A percentile compares a stretch with the other conserved stretches of the same genome.
Evolutionary conservation across 2,797 vertebrate genomes (phyloP).

Genomic region (Falco berigora): DNA sequence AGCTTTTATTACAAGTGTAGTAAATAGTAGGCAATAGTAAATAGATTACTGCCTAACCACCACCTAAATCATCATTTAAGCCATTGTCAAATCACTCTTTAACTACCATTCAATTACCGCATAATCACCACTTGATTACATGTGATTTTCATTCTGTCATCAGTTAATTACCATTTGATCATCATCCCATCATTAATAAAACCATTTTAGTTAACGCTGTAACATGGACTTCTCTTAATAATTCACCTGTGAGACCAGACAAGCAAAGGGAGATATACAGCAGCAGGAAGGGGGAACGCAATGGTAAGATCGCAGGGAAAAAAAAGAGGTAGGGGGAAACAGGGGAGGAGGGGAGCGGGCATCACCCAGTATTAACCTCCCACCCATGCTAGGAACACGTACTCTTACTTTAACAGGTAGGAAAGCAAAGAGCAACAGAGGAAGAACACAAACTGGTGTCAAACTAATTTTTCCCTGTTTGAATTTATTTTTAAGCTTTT

Average conservation of each 20-base stretch:
- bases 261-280: background rate
- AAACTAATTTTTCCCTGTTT: background rate
- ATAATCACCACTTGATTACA: background rate
- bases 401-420: background rate
- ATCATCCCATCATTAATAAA: background rate
- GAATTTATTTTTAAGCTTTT: background rate
- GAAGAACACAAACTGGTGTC: background rate
- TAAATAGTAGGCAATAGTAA: too few species aligned
- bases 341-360: background rate
- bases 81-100: background rate
- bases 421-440: background rate
- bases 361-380: background rate
- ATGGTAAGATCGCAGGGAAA: too few species aligned
- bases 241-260: background rate
- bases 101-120: background rate
- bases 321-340: background rate
- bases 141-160: background rate
- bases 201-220: background rate
- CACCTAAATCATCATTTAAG: background rate
- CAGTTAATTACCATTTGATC: background rate
- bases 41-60: background rate
- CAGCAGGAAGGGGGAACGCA: background rate
- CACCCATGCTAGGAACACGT: rapidly evolving
- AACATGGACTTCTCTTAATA: background rate
- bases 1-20: too few species aligned